phyloP scores from a whole-genome alignment of 2,888 invertebrate species.

The Chrysina gloriosa region DNA sequence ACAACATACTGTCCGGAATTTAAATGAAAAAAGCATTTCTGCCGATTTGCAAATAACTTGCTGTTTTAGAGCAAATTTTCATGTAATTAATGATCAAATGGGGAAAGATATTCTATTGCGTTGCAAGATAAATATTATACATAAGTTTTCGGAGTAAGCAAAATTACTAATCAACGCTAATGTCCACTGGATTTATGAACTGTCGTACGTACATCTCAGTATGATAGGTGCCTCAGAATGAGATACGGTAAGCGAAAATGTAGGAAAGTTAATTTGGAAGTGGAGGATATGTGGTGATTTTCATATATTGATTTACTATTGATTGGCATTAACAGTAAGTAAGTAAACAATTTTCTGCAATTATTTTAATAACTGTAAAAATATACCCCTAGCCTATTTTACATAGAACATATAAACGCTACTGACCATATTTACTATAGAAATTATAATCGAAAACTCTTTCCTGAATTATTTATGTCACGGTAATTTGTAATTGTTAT shows the following conservation, averaged over 20 bases:
- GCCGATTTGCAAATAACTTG: constrained; percentile 12
- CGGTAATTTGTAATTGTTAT: no score
- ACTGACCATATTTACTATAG: no score
- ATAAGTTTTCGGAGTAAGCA: constrained; percentile 3
- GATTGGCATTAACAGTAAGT: no score
- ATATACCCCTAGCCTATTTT: no score
- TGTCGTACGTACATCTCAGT: background rate
- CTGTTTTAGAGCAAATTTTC: constrained; percentile 1
- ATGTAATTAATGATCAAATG: background rate
- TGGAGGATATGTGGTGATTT: background rate
- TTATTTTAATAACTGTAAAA: no score
- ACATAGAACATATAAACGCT: no score
- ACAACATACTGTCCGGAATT: background rate
- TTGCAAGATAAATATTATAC: constrained; percentile 2
- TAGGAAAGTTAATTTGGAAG: background rate
- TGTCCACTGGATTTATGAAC: background rate
- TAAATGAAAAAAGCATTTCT: background rate
- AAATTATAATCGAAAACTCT: no score
- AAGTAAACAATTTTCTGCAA: no score
- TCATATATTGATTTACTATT: background rate
- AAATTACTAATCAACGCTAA: constrained; percentile 15
- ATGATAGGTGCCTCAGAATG: background rate
- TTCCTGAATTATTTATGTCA: no score
- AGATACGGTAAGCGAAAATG: background rate
- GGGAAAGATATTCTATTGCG: constrained; percentile 9